phyloP scores from a whole-genome alignment of 2,113 vertebrate species.

The Bubo blakistoni region DNA sequence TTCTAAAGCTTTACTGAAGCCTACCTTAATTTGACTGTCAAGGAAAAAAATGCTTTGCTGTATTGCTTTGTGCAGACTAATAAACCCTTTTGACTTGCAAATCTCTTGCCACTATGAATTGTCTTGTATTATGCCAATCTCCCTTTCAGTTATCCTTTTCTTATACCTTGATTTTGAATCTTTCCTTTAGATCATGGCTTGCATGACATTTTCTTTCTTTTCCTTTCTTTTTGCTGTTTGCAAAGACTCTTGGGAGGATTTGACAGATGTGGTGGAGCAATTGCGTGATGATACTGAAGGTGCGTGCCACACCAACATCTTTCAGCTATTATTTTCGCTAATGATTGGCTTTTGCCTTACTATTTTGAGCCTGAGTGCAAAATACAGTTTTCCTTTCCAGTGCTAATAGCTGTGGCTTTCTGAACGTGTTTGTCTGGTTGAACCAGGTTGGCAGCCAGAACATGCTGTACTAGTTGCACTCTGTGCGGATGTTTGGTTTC shows the following conservation, averaged over 20 bases:
- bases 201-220: constrained; percentile 84
- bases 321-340: constrained; percentile 60
- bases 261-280: constrained; percentile 91
- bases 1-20: neutral
- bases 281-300: constrained; percentile 88
- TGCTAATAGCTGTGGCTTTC: neutral
- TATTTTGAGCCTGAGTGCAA: neutral
- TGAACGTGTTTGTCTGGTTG: neutral
- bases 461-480: accelerated
- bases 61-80: constrained; percentile 20
- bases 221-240: constrained; percentile 83
- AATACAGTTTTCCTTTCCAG: neutral
- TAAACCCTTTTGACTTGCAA: neutral
- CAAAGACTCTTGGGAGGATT: constrained; percentile 96
- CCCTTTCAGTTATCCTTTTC: constrained; percentile 64
- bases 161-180: constrained; percentile 59
- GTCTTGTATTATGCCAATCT: constrained; percentile 30
- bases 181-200: constrained; percentile 75
- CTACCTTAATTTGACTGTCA: neutral
- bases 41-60: neutral
- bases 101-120: neutral
- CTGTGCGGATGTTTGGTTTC: neutral
- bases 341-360: constrained; percentile 33
- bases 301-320: constrained; percentile 82
- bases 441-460: neutral